Evolutionary conservation across 2,888 invertebrate species (phyloP).

Genomic region (Phasia obesa): DNA sequence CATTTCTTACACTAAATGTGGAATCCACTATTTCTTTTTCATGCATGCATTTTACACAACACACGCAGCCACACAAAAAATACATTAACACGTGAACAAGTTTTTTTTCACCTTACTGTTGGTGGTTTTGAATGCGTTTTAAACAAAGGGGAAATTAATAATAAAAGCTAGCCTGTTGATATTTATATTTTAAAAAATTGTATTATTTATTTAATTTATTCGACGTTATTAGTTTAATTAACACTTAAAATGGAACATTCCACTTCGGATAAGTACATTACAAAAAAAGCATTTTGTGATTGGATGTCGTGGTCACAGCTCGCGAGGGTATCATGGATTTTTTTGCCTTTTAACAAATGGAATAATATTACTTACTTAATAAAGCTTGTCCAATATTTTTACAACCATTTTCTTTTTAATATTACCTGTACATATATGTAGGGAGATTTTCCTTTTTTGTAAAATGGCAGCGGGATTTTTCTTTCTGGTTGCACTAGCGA

Average conservation of each 20-base stretch:
- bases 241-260: neutral
- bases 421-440: constrained; percentile 49
- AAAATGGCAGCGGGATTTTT: constrained; percentile 40
- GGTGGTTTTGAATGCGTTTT: neutral
- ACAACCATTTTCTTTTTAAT: neutral
- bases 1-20: no score
- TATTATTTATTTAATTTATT: no score
- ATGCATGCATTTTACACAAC: constrained; percentile 21
- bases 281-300: constrained; percentile 17
- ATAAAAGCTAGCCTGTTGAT: constrained; percentile 11
- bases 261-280: neutral
- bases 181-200: neutral
- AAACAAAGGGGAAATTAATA: neutral
- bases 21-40: neutral
- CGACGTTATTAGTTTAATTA: neutral
- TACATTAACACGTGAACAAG: constrained; percentile 53
- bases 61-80: constrained; percentile 4
- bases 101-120: constrained; percentile 35
- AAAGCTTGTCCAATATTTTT: neutral
- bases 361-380: constrained; percentile 26
- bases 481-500: constrained; percentile 13
- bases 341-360: constrained; percentile 17
- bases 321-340: constrained; percentile 14
- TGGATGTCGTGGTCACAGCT: constrained; percentile 51
- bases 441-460: neutral